These are phyloP conservation scores for Chrysolina haemoptera DNA, from an alignment of 2,888 invertebrate genomes.

Conservation along the genomic window DNA sequence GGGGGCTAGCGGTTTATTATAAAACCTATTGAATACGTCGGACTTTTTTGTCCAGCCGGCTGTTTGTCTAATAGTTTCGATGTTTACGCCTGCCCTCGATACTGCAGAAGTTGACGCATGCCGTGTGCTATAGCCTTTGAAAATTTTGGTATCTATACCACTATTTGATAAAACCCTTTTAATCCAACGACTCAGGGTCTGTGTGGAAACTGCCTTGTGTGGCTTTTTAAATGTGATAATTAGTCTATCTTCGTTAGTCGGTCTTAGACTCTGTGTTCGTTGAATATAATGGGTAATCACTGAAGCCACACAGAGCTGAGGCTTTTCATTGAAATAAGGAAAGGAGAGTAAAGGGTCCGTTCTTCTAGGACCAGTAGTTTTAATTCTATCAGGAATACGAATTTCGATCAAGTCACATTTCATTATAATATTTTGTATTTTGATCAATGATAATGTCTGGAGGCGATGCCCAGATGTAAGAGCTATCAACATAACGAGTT, in stretches of 20 bases:
- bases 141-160: slow-evolving; percentile 18
- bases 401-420: slow-evolving; percentile 29
- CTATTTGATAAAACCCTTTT: slow-evolving; percentile 25
- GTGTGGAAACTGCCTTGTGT: slow-evolving; percentile 42
- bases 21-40: neutral
- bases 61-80: neutral
- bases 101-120: too few relatives aligned
- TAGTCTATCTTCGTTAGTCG: neutral
- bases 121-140: too few relatives aligned
- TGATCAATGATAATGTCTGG: slow-evolving; percentile 34
- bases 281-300: slow-evolving; percentile 18
- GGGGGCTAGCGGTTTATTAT: neutral
- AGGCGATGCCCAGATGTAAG: slow-evolving; percentile 31
- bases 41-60: slow-evolving; percentile 2
- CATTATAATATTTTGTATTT: slow-evolving; percentile 22
- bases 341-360: slow-evolving; percentile 31
- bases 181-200: slow-evolving; percentile 50
- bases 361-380: slow-evolving; percentile 33
- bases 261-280: slow-evolving; percentile 16
- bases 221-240: slow-evolving; percentile 41
- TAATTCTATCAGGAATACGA: slow-evolving; percentile 35
- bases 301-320: slow-evolving; percentile 38
- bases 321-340: slow-evolving; percentile 30
- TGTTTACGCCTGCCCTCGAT: neutral
- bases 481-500: slow-evolving; percentile 29